Evolutionary conservation across 2,888 invertebrate genomes (phyloP).

Genomic region (Drosophila emarginata): DNA sequence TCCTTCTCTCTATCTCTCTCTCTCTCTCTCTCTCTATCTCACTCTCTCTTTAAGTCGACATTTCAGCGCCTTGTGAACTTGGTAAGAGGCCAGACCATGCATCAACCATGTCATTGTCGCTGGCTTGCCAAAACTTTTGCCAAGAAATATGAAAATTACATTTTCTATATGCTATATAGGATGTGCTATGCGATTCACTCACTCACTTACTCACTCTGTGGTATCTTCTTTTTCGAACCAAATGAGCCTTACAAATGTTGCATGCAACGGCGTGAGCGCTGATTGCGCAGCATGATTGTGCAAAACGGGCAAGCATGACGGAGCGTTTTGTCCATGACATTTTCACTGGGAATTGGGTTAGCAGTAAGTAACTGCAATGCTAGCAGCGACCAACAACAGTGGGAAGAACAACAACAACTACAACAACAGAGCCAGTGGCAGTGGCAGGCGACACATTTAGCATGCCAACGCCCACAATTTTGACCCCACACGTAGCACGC

Average conservation of each 20-base stretch:
- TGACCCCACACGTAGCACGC: slow-evolving; percentile 36
- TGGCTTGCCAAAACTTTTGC: slow-evolving; percentile 46
- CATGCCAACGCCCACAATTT: slow-evolving; percentile 21
- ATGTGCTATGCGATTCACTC: not conserved
- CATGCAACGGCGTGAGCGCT: slow-evolving; percentile 48
- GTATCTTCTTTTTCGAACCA: slow-evolving; percentile 19
- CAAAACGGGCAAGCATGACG: slow-evolving; percentile 45
- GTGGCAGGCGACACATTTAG: slow-evolving; percentile 25
- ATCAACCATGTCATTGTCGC: slow-evolving; percentile 51
- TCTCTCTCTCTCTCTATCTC: not conserved
- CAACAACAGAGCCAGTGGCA: not conserved
- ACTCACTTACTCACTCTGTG: not conserved
- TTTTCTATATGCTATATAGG: slow-evolving; percentile 49
- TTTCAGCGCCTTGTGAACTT: slow-evolving; percentile 69
- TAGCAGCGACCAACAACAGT: not conserved
- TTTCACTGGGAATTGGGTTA: slow-evolving; percentile 56
- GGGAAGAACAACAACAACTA: not conserved
- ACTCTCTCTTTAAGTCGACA: slow-evolving; percentile 36
- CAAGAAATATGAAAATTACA: slow-evolving; percentile 54
- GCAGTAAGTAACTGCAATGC: slow-evolving; percentile 33
- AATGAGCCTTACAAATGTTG: slow-evolving; percentile 51
- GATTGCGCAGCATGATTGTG: slow-evolving; percentile 55
- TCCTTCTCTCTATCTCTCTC: not conserved
- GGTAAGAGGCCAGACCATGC: slow-evolving; percentile 64
- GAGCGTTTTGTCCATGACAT: slow-evolving; percentile 54